Evolutionary conservation across 2,113 vertebrate species (phyloP).

Genomic region (Elaphurus davidianus): DNA sequence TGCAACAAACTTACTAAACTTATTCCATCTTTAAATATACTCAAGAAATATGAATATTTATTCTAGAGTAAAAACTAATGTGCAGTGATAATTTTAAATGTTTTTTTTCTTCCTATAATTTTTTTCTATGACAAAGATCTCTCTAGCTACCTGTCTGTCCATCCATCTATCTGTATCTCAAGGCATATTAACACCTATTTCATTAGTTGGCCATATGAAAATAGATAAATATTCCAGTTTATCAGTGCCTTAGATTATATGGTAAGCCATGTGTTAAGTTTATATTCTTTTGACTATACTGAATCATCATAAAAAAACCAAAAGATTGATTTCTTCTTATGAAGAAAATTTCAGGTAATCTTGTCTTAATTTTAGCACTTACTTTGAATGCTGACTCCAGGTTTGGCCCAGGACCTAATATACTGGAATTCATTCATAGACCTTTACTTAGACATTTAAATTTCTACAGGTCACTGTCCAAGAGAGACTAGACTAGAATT

Average conservation of each 20-base stretch:
- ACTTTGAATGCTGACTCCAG: background rate
- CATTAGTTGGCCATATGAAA: background rate
- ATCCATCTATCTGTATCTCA: background rate
- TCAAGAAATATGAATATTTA: slow-evolving; percentile 15
- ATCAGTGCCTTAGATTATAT: background rate
- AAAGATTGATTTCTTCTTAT: background rate
- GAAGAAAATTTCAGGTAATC: background rate
- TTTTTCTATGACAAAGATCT: background rate
- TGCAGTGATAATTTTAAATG: background rate
- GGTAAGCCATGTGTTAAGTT: background rate
- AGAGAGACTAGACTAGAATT: background rate
- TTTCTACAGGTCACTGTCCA: background rate
- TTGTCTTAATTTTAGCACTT: background rate
- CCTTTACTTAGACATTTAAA: background rate
- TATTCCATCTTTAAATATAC: background rate
- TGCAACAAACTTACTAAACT: background rate
- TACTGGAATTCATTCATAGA: background rate
- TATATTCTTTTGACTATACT: background rate
- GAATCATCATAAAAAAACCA: background rate
- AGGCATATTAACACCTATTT: background rate
- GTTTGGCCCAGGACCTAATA: background rate
- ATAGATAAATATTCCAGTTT: background rate
- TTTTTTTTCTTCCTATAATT: background rate
- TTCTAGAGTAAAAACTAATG: background rate
- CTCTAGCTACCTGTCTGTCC: background rate